A percentile compares a stretch with the other conserved stretches of the same genome.
These are phyloP conservation scores for Bombus waltoni DNA, from an alignment of 1,140 invertebrate species.

Conservation along the genomic window DNA sequence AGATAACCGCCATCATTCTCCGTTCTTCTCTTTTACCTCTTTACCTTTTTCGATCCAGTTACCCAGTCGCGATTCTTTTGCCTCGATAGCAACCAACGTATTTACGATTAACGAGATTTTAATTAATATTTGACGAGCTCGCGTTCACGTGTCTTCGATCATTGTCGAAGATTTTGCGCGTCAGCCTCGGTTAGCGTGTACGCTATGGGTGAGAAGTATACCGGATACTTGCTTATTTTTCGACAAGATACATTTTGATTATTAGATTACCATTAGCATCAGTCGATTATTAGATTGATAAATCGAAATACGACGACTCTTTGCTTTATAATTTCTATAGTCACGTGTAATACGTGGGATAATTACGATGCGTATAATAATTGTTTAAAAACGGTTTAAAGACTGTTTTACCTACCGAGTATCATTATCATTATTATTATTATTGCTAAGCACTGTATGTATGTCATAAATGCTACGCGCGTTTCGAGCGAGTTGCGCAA, in stretches of 20 bases:
- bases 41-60: neutral
- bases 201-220: neutral
- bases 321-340: no score
- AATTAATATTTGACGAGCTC: conserved; percentile 57
- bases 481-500: no score
- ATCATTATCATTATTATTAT: no score
- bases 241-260: neutral
- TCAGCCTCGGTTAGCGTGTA: neutral
- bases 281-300: neutral
- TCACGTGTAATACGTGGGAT: no score
- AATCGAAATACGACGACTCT: no score
- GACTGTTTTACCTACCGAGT: no score
- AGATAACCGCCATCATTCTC: neutral
- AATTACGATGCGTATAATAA: no score
- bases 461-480: no score
- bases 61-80: neutral
- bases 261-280: neutral
- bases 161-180: neutral
- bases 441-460: no score
- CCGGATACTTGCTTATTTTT: neutral
- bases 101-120: conserved; percentile 61
- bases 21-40: no score
- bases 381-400: no score
- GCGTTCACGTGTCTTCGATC: conserved; percentile 17
- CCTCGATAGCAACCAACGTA: neutral